A percentile compares a stretch with the other conserved stretches of the same genome.
Conservation (phyloP, 2,797 vertebrate genomes). For the Chlorospingus semifuscus region DNA sequence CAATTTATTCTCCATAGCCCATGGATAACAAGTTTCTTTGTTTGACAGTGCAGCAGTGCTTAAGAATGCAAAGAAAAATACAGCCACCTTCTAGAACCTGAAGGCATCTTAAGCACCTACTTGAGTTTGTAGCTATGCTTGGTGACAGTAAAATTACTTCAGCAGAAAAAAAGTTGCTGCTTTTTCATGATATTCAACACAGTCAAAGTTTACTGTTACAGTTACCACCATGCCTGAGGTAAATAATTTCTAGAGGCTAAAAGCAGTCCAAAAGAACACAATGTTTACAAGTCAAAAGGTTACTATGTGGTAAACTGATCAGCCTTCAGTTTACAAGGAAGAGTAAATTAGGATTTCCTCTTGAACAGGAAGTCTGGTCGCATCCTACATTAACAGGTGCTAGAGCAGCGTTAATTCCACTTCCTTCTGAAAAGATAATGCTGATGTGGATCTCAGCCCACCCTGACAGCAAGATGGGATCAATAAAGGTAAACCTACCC, state of each 20-base stretch:
- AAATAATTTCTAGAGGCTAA: conserved; percentile 19
- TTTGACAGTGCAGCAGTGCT: neutral
- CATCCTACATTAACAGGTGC: conserved; percentile 71
- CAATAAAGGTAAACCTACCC: neutral
- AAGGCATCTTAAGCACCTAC: neutral
- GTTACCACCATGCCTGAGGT: neutral
- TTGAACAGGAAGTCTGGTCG: conserved; percentile 66
- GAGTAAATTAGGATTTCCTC: conserved; percentile 73
- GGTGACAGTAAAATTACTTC: neutral
- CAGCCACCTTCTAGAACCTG: neutral
- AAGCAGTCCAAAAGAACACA: conserved; percentile 60
- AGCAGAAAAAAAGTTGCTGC: neutral
- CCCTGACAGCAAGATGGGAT: neutral
- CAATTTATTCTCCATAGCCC: neutral
- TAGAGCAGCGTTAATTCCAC: conserved; percentile 56
- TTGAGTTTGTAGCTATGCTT: neutral
- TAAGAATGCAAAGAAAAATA: neutral
- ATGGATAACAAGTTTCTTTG: neutral
- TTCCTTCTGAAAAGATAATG: conserved; percentile 62
- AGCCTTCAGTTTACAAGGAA: conserved; percentile 66
- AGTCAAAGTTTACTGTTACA: neutral
- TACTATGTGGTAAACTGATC: conserved; percentile 66
- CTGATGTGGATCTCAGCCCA: neutral
- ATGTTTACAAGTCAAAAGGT: conserved; percentile 72
- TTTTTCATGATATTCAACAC: neutral